These are phyloP conservation scores for Lutra lutra DNA, from an alignment of 2,797 vertebrate species.

Conservation along the genomic window DNA sequence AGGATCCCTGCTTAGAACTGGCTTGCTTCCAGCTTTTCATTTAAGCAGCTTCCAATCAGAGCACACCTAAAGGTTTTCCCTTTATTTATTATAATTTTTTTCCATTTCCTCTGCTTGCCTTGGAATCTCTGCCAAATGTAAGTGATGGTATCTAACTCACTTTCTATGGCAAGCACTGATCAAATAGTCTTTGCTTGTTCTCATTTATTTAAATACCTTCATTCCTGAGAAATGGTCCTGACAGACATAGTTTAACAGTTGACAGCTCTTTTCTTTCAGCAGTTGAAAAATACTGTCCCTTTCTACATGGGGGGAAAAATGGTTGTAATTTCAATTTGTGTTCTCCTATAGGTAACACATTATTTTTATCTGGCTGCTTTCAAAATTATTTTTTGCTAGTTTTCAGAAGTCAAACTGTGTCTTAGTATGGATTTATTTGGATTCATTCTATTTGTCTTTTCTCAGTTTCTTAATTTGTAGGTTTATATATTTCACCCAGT, in stretches of 20 bases:
- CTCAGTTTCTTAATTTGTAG: background rate
- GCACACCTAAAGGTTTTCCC: background rate
- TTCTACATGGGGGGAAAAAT: background rate
- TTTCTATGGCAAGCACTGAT: background rate
- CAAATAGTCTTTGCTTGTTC: background rate
- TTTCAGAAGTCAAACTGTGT: background rate
- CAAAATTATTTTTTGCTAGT: background rate
- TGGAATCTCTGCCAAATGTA: background rate
- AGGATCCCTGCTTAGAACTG: background rate
- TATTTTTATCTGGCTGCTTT: background rate
- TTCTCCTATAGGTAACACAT: background rate
- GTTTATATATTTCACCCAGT: background rate
- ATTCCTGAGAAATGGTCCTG: background rate
- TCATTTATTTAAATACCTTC: background rate
- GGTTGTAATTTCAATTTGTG: background rate
- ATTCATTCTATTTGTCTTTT: background rate
- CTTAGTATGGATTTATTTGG: background rate
- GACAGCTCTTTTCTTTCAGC: background rate
- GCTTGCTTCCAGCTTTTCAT: background rate
- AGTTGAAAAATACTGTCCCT: background rate
- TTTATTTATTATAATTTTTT: background rate
- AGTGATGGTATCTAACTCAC: background rate
- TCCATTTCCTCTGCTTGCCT: background rate
- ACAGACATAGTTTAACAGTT: background rate
- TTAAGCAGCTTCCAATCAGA: background rate